phyloP scores from a whole-genome alignment of 1,140 invertebrate species.

The Anastrepha ludens region DNA sequence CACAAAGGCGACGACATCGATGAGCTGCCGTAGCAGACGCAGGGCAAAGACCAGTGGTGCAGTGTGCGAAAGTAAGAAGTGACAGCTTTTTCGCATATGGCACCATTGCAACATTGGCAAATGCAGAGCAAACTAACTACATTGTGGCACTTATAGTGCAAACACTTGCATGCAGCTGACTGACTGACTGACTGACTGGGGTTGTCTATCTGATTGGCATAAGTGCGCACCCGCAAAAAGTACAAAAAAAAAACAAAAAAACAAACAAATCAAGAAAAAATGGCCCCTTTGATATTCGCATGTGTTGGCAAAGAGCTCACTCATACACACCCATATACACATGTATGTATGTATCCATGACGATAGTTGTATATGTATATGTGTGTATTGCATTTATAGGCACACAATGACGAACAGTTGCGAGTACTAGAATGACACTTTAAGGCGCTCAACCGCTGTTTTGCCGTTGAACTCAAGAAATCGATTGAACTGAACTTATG shows the following conservation, averaged over 20 bases:
- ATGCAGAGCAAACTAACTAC: neutral
- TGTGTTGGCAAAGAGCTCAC: too few relatives aligned
- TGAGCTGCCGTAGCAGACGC: neutral
- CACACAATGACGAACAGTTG: neutral
- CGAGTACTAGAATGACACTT: neutral
- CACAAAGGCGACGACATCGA: too few relatives aligned
- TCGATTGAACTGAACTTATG: conserved; percentile 19
- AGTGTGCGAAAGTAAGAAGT: neutral
- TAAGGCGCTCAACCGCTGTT: too few relatives aligned
- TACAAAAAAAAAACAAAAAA: neutral
- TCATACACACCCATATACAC: too few relatives aligned
- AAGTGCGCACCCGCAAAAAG: conserved; percentile 26
- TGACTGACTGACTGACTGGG: neutral
- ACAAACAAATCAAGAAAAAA: neutral
- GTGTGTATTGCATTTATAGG: neutral
- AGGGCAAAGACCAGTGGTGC: neutral
- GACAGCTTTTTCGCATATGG: conserved; percentile 29
- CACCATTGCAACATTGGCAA: neutral
- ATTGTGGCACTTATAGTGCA: neutral
- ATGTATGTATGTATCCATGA: too few relatives aligned
- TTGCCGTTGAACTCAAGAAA: neutral
- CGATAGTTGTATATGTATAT: too few relatives aligned
- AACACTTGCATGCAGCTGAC: neutral
- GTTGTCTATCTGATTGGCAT: neutral
- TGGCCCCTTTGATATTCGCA: neutral